These are phyloP conservation scores for Passer domesticus DNA, from an alignment of 2,113 vertebrate genomes.

Conservation along the genomic window DNA sequence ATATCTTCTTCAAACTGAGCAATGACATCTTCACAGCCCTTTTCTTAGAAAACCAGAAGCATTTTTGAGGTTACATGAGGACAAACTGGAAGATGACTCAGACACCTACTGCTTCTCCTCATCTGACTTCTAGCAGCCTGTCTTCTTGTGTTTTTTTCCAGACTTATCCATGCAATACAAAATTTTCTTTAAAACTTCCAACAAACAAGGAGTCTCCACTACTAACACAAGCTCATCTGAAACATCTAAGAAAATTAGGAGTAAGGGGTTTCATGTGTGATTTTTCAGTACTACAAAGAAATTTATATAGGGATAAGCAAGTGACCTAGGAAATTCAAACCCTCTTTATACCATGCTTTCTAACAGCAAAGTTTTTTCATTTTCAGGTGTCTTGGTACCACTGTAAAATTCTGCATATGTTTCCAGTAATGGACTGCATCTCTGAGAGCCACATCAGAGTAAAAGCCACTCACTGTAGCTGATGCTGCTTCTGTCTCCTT, in stretches of 20 bases:
- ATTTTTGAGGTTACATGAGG: not conserved
- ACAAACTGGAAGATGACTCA: slow-evolving; percentile 9
- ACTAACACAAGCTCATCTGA: not conserved
- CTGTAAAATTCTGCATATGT: not conserved
- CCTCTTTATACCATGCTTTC: not conserved
- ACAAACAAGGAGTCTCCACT: not conserved
- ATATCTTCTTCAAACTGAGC: not conserved
- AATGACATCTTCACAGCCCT: not conserved
- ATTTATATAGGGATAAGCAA: not conserved
- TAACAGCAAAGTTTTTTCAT: not conserved
- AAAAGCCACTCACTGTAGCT: not conserved
- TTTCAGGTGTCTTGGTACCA: not conserved
- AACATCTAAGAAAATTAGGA: not conserved
- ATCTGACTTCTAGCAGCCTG: not conserved
- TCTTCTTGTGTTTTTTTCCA: not conserved
- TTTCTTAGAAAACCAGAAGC: not conserved
- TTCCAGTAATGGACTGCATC: not conserved
- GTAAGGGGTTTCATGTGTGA: not conserved
- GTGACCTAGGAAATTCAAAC: not conserved
- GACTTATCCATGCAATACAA: not conserved
- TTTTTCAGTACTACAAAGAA: not conserved
- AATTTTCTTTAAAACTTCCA: not conserved
- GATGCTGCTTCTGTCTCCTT: not conserved
- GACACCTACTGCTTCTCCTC: slow-evolving; percentile 17
- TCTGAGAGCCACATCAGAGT: not conserved